Base-by-base conservation (phyloP, 2,113 vertebrate genomes). In the Apodemus sylvaticus region DNA sequence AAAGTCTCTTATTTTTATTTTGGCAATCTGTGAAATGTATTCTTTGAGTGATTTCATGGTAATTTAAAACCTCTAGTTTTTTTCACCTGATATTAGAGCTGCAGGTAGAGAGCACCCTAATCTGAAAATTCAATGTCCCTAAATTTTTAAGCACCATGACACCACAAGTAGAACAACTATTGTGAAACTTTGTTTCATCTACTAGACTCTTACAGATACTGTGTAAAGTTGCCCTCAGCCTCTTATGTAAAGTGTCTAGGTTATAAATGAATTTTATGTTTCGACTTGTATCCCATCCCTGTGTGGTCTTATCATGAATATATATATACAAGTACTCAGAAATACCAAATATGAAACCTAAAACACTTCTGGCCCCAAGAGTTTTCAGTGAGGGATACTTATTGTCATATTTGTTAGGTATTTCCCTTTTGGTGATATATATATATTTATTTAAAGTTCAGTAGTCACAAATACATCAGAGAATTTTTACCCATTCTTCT, bases 361-460 rank as follows among this genome's bases (percentile, higher is more conserved):
- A 53, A 78, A 31, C 36, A 31, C 26, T 68, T 71, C 29, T 86
- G 36, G 58, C 45, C 36, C 26, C 17, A 77, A 55, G 36, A 20
- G 48, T 74, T 85, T 66, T 36, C 60, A 62, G 24, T 77, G 20
- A 85, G 71, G 60, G 20, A 78, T 36, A 24, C 73, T 55, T 29
- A 9, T 16, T 68, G 66, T 36, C 31, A 4, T 31, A 68, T 29
- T 68, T 29, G 29, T 68, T 68, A 71, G 70, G 16, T 55, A 22
- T 77, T 94, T 45, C 85, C 45, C 45, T 92, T 48, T 88, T 77
- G 39, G 34, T 22, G 8, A 29, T 88, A 11, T 76, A 29, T 93
- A 62, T 90, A 34, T 85, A 17, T 79, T 94, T 88, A 89, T 91
- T 96, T 89, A 90, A 96, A 93, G n/a, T 76, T 89, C 26, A 83